Evolutionary conservation across 2,113 vertebrate genomes (phyloP).

Genomic region (Forbesichthys agassizii): DNA sequence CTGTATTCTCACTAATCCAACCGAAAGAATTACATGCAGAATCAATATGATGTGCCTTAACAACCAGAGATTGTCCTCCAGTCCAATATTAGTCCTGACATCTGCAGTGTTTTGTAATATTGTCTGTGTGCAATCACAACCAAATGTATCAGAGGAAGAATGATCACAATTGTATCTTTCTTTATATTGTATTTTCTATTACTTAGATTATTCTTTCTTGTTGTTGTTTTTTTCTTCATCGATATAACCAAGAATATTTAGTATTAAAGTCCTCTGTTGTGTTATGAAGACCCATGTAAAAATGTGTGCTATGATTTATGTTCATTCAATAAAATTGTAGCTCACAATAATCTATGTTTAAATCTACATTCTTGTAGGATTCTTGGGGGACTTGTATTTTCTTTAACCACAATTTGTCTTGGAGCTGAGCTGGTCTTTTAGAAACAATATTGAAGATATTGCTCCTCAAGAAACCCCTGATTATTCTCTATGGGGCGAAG

Average conservation of each 20-base stretch:
- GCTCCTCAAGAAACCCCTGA: slow-evolving; percentile 72
- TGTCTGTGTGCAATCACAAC: slow-evolving; percentile 12
- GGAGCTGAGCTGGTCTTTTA: slow-evolving; percentile 56
- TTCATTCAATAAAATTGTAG: slow-evolving; percentile 27
- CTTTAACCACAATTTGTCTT: slow-evolving; percentile 47
- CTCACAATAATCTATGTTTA: slow-evolving; percentile 14
- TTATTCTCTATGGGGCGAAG: slow-evolving; percentile 71
- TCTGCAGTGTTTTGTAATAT: slow-evolving; percentile 60
- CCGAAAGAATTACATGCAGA: background rate
- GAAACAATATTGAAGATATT: slow-evolving; percentile 74
- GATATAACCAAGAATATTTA: background rate
- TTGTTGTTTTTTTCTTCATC: background rate
- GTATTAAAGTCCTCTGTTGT: slow-evolving; percentile 13
- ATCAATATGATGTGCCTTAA: background rate
- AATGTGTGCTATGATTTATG: slow-evolving; percentile 1
- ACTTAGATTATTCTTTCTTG: slow-evolving; percentile 1
- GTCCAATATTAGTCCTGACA: slow-evolving; percentile 29
- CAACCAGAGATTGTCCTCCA: slow-evolving; percentile 27
- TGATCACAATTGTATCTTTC: background rate
- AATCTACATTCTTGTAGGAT: slow-evolving; percentile 32
- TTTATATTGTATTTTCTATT: background rate
- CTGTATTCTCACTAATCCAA: background rate
- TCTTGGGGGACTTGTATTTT: slow-evolving; percentile 24
- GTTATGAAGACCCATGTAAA: background rate
- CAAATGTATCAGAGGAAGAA: no score